Evolutionary conservation across 2,113 vertebrate genomes (phyloP), one percentile per base, ranked within the genome.

Genomic region (Scartelaos histophorus): DNA sequence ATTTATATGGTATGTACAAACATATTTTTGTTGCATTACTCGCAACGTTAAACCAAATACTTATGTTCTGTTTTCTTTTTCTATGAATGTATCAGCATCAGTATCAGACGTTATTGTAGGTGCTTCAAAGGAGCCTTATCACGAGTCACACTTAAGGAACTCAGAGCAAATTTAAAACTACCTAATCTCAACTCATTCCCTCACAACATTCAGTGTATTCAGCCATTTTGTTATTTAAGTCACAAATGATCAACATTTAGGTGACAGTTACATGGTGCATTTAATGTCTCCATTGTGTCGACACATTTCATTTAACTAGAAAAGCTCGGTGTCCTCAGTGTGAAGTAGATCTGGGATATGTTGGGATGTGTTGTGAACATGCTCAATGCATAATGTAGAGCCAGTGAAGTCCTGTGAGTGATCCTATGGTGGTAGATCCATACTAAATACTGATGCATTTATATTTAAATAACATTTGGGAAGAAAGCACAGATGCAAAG

Each of bases 21-120:
- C 21, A 58, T 29, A 17, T 34, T 80, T 82, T 79, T 80, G 77
- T 83, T 87, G 84, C 67, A 66, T 79, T 67, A 85, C 85, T 80
- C 82, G 60, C 70, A 80, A 84, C 82, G 75, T 88, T 87, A 82
- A 89, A 89, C 87, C 90, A 92, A 92, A 92, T 89, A 90, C 75
- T 86, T 66, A n/a, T n/a, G 51, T 67, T 82, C 76, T 75, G 51
- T 71, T 65, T 89, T 83, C 82, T 70, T 83, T 66, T 87, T 7
- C 67, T 69, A 79, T 80, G 86, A 92, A 86, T 91, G 88, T 91
- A 89, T 81, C 82, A 79, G 74, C 73, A 78, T 81, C 74, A 78
- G 69, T 71, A 60, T 60, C 12, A 3, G 13, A 74, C 38, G 72
- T 85, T n/a, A 25, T 70, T 61, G 68, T 80, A 76, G 84, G 85